Percentiles rank a stretch among this genome's conserved stretches.
phyloP scores from a whole-genome alignment of 1,140 invertebrate species.

The Aphelenchoides besseyi region DNA sequence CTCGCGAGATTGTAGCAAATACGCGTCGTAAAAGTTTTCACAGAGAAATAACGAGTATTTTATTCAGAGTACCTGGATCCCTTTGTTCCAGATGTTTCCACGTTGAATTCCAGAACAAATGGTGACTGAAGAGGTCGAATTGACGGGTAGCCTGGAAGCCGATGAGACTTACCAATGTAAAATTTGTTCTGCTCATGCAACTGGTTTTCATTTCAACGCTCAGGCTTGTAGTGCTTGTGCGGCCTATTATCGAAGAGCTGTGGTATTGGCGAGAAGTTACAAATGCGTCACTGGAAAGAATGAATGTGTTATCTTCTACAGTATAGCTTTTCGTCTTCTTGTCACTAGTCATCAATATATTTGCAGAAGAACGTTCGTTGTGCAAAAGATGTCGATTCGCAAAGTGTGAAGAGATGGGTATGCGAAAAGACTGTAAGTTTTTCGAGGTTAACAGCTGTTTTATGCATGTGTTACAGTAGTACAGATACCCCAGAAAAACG shows the following conservation, averaged over 20 bases:
- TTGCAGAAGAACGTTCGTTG: constrained; percentile 34
- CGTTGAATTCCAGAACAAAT: no score
- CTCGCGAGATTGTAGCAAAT: no score
- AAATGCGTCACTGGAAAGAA: constrained; percentile 31
- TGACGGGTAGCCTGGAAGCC: constrained; percentile 16
- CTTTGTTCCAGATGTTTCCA: no score
- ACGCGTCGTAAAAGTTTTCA: no score
- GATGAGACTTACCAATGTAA: constrained; percentile 28
- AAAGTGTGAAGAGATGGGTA: constrained; percentile 46
- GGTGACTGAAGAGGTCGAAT: no score
- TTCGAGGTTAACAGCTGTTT: constrained; percentile 5
- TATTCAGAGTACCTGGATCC: no score
- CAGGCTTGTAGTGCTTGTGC: constrained; percentile 47
- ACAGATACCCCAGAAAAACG: constrained; percentile 33
- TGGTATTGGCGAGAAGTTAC: constrained; percentile 32
- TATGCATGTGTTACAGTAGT: constrained; percentile 45
- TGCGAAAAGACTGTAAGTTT: constrained; percentile 36
- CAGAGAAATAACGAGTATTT: no score
- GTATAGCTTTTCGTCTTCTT: constrained; percentile 25
- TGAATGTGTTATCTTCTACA: constrained; percentile 32
- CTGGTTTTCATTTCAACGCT: constrained; percentile 49
- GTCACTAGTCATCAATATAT: constrained; percentile 4
- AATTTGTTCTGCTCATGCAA: constrained; percentile 47
- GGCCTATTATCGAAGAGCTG: constrained; percentile 47
- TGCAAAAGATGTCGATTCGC: constrained; percentile 45